Conservation (phyloP, 2,113 vertebrate species). For the Silurus glanis region DNA sequence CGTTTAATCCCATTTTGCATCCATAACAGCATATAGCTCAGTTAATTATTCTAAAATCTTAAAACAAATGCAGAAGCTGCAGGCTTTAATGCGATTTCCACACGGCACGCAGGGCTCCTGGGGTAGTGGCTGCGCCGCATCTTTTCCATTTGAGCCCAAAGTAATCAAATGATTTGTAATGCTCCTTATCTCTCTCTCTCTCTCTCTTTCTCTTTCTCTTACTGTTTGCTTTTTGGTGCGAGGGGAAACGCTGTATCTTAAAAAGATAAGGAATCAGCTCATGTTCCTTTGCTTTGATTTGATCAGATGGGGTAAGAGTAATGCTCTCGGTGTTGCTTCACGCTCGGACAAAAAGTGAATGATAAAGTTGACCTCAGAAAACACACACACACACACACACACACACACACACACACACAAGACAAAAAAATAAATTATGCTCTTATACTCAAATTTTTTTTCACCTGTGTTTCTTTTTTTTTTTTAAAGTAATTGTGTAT, state of each 20-base stretch:
- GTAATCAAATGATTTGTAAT: constrained; percentile 82
- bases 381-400: constrained; percentile 19
- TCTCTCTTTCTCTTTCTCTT: constrained; percentile 39
- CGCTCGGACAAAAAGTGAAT: constrained; percentile 65
- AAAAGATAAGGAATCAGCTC: constrained; percentile 78
- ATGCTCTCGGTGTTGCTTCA: constrained; percentile 63
- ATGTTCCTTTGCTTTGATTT: constrained; percentile 74
- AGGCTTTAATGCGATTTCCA: constrained; percentile 75
- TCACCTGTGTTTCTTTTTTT: neutral
- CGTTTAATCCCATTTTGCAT: constrained; percentile 64
- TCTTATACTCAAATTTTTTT: neutral
- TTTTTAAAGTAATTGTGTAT: neutral
- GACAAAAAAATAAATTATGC: constrained; percentile 12
- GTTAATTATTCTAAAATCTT: constrained; percentile 79
- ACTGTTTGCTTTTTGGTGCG: constrained; percentile 66
- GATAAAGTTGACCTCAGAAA: constrained; percentile 48
- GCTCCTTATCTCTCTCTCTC: constrained; percentile 59
- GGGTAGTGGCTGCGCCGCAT: constrained; percentile 68
- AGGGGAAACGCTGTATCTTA: constrained; percentile 74
- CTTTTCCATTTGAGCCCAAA: constrained; percentile 70
- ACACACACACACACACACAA: constrained; percentile 24
- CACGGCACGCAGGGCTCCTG: constrained; percentile 72
- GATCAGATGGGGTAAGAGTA: constrained; percentile 73
- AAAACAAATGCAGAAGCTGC: constrained; percentile 76
- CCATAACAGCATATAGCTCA: constrained; percentile 74